These are phyloP conservation scores for Steinernema feltiae DNA, from an alignment of 1,140 invertebrate genomes.

Conservation along the genomic window DNA sequence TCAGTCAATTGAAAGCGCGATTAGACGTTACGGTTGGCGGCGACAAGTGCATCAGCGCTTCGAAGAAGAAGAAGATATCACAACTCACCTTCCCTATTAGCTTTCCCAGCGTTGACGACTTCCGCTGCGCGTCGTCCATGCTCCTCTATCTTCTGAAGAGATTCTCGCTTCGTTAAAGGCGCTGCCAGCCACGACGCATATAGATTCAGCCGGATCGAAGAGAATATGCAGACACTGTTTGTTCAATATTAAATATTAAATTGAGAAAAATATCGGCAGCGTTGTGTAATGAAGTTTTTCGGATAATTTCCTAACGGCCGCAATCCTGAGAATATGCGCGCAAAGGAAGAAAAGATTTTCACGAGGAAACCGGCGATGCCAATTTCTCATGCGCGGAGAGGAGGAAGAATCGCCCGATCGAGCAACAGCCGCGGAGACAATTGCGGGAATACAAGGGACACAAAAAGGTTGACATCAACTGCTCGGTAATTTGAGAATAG, in stretches of 20 bases:
- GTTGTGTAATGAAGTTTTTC: conserved; percentile 6
- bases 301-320: neutral
- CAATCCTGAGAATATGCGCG: conserved; percentile 11
- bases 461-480: neutral
- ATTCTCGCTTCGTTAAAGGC: neutral
- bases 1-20: neutral
- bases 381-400: neutral
- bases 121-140: neutral
- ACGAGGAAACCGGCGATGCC: conserved; percentile 3
- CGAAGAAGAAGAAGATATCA: neutral
- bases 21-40: neutral
- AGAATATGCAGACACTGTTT: conserved; percentile 6
- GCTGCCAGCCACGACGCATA: neutral
- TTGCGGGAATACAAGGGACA: neutral
- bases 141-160: neutral
- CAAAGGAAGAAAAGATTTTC: neutral
- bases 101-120: neutral
- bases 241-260: conserved; percentile 10
- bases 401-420: neutral
- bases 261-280: neutral
- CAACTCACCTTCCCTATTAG: neutral
- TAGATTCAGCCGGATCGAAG: neutral
- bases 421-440: neutral
- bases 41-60: no score
- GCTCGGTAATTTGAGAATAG: neutral